These are phyloP conservation scores for Anguilla obscura DNA, from an alignment of 2,797 vertebrate genomes.

Conservation along the genomic window DNA sequence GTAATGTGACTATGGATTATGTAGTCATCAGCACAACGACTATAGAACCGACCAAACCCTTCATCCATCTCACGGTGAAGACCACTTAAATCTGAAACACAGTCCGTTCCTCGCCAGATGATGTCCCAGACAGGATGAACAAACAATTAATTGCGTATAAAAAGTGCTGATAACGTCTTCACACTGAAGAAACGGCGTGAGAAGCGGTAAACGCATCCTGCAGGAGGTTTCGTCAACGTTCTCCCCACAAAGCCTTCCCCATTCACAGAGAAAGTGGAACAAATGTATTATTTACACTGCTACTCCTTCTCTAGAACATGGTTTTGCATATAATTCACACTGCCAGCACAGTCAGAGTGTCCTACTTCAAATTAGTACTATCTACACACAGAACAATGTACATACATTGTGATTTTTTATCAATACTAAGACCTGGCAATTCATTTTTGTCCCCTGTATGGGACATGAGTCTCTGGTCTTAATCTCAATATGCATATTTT, in stretches of 20 bases:
- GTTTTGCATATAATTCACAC: not conserved
- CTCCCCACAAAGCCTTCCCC: not conserved
- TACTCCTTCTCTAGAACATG: not conserved
- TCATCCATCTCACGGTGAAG: not conserved
- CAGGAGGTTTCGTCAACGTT: conserved; percentile 7
- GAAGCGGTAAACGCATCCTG: not conserved
- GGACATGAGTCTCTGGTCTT: too few relatives aligned
- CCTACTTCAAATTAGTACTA: not conserved
- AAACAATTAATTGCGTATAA: conserved; percentile 20
- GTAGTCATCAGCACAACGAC: conserved; percentile 14
- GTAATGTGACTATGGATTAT: not conserved
- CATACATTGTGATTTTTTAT: not conserved
- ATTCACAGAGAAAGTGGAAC: conserved; percentile 15
- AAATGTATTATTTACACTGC: conserved; percentile 5
- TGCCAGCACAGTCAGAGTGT: not conserved
- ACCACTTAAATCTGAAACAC: not conserved
- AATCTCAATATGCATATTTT: too few relatives aligned
- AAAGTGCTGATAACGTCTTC: conserved; percentile 24
- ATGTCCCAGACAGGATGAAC: conserved; percentile 21
- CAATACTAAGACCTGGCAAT: too few relatives aligned
- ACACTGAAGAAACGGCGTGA: not conserved
- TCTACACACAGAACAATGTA: not conserved
- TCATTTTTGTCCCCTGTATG: too few relatives aligned
- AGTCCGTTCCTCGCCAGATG: not conserved
- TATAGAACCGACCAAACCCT: not conserved